Conservation (phyloP, 2,113 vertebrate species). For the Cynocephalus volans region DNA sequence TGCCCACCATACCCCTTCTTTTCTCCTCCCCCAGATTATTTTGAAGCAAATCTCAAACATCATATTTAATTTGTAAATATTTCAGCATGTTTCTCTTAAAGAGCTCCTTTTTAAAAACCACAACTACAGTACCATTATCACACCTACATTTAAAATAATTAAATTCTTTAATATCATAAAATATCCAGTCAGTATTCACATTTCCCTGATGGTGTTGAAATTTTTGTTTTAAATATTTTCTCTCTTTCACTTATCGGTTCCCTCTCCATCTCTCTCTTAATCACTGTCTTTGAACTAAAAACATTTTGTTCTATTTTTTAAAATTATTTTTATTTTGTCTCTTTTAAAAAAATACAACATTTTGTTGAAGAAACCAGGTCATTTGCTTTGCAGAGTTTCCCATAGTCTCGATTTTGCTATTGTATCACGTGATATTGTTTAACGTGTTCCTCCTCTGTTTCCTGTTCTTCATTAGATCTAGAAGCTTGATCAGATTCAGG, state of each 20-base stretch:
- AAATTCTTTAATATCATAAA: slow-evolving; percentile 2
- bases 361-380: neutral
- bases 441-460: neutral
- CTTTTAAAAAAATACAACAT: neutral
- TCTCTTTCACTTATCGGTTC: neutral
- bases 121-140: neutral
- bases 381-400: neutral
- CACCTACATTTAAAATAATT: neutral
- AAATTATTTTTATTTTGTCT: neutral
- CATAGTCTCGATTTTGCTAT: neutral
- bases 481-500: neutral
- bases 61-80: neutral
- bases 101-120: neutral
- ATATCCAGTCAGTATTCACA: neutral
- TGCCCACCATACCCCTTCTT: neutral
- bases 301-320: no score
- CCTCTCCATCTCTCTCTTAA: neutral
- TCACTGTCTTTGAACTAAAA: no score
- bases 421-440: neutral
- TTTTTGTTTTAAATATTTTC: neutral
- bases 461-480: neutral
- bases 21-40: neutral
- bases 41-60: neutral
- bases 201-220: slow-evolving; percentile 13
- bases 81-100: slow-evolving; percentile 2